Conservation (phyloP, 2,888 invertebrate species). For the Arctia plantaginis region DNA sequence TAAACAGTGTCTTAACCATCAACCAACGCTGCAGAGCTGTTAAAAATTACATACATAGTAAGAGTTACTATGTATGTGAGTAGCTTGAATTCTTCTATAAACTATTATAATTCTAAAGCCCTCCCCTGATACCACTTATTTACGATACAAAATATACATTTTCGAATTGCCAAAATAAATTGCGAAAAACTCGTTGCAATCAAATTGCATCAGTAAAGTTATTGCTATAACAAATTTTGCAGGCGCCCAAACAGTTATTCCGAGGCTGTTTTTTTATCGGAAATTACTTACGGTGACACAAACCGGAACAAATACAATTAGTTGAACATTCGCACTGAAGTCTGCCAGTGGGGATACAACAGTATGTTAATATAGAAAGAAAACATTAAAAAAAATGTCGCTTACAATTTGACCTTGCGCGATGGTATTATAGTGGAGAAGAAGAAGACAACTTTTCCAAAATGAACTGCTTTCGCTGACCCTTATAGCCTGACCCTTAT, state of each 20-base stretch:
- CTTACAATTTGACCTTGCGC: neutral
- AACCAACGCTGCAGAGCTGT: no score
- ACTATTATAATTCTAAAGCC: neutral
- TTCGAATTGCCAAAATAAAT: neutral
- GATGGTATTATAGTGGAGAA: neutral
- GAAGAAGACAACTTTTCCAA: no score
- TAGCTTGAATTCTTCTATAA: neutral
- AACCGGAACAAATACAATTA: constrained; percentile 54
- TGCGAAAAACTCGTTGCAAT: constrained; percentile 1
- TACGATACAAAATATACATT: neutral
- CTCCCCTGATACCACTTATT: neutral
- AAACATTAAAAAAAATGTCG: neutral
- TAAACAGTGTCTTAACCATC: no score
- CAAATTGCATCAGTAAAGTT: constrained; percentile 24
- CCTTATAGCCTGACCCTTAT: no score
- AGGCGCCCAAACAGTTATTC: constrained; percentile 48
- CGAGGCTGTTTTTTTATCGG: constrained; percentile 34
- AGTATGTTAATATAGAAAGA: neutral
- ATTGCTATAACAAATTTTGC: constrained; percentile 41
- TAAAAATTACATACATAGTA: neutral
- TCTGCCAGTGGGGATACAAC: neutral
- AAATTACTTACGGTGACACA: constrained; percentile 40
- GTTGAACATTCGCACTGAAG: constrained; percentile 16
- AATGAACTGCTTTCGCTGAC: no score
- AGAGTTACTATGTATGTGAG: neutral